Base-by-base conservation (phyloP, 2,113 vertebrate species). In the Cinclus mexicanus region DNA sequence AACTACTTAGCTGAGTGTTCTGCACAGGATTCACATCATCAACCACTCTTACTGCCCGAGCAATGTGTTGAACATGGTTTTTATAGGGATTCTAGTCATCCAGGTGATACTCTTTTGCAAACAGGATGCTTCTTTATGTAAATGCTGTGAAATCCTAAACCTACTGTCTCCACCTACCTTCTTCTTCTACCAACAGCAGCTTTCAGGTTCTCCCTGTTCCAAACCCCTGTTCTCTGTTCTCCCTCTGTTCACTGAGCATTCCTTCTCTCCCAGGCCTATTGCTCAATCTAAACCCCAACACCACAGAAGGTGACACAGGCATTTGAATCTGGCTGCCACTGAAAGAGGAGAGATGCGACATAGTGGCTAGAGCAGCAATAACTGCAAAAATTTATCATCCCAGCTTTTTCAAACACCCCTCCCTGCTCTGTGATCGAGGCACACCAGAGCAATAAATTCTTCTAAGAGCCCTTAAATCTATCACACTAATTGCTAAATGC, bases 391-490 rank as follows among this genome's bases (percentile, higher is more conserved):
- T 78, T 39, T 31, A 92, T 93, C 70, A 87, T 56, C 69, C 74
- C 37, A 64, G 47, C 28, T 90, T 75, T 87, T 89, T 65, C 72
- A 75, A 41, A 50, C 37, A 72, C 70, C 60, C 87, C 83, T 95
- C 95, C 82, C 81, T 72, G 53, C 81, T 79, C 79, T 0, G 1
- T 5, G 83, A 96, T 70, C 0, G 2, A 91, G 82, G 77, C 57
- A 80, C 42, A 95, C 57, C 81, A 83, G 2, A 7, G 74, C 90
- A 94, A 85, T 94, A 95, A 96, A 96, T 96, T 94, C 74, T 87
- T 93, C 74, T 91, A 95, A 97, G 80, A 93, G 92, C 85, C 37
- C 77, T 97, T 94, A 97, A 96, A 97, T 94, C 92, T 91, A 65
- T 93, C 88, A 75, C 77, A 46, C 59, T 64, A 94, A 95, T 71